phyloP scores from a whole-genome alignment of 2,113 vertebrate genomes.

The Piprites chloris region DNA sequence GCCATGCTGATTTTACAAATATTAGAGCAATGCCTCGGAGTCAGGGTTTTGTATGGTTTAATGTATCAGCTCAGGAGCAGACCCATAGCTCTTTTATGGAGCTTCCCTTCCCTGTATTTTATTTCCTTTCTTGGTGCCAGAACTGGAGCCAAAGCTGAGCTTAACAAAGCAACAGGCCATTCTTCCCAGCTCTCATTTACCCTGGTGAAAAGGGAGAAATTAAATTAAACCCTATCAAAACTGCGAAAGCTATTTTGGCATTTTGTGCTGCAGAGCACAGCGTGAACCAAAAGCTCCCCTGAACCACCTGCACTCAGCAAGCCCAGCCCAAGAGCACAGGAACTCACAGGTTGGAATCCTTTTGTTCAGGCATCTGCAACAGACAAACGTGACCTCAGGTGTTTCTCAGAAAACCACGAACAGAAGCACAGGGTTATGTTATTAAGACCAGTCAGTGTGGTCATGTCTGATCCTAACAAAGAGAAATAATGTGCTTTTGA shows the following conservation, averaged over 20 bases:
- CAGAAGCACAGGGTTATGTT: not conserved
- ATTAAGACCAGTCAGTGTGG: not conserved
- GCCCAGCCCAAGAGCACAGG: not conserved
- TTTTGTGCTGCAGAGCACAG: not conserved
- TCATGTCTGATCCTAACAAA: not conserved
- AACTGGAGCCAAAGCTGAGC: not conserved
- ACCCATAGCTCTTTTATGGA: slow-evolving; percentile 2
- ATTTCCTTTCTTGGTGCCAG: slow-evolving; percentile 14
- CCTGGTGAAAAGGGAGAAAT: not conserved
- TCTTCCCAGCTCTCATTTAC: slow-evolving; percentile 35
- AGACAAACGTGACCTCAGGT: not conserved
- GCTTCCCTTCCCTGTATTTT: slow-evolving; percentile 46
- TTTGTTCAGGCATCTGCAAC: not conserved
- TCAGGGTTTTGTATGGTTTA: not conserved
- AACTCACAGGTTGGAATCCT: slow-evolving; percentile 4
- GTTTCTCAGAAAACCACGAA: not conserved
- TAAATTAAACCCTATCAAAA: not conserved
- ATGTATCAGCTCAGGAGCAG: slow-evolving; percentile 23
- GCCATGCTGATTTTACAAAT: slow-evolving; percentile 52
- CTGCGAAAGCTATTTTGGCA: not conserved
- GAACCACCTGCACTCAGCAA: not conserved
- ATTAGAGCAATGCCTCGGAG: slow-evolving; percentile 7
- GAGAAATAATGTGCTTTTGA: not conserved
- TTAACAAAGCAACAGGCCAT: slow-evolving; percentile 46
- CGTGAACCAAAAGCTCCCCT: not conserved